Percentiles rank a stretch among this genome's conserved stretches.
Evolutionary conservation across 2,888 invertebrate genomes (phyloP).

Genomic region (Piscicola geometra): DNA sequence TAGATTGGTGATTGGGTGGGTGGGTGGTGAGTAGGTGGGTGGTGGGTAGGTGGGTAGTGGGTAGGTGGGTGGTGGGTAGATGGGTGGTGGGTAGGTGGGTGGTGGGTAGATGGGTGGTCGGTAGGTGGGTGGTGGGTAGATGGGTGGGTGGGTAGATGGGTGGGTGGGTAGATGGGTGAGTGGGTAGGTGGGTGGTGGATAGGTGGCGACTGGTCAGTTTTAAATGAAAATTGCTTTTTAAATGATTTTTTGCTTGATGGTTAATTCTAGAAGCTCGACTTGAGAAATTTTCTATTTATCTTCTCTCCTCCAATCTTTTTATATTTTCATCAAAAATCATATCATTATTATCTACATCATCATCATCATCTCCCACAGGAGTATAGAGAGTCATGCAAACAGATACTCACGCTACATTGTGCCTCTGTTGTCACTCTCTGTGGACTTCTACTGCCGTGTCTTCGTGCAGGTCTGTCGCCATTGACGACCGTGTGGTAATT

Average conservation of each 20-base stretch:
- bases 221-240: background rate
- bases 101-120: no score
- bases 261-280: no score
- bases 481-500: background rate
- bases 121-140: background rate
- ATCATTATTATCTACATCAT: no score
- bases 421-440: conserved; percentile 59
- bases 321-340: background rate
- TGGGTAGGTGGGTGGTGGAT: background rate
- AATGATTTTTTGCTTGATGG: background rate
- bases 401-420: conserved; percentile 85
- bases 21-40: background rate
- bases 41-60: background rate
- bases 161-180: conserved; percentile 62
- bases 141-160: conserved; percentile 48
- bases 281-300: background rate
- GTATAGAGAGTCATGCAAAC: conserved; percentile 82
- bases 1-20: background rate
- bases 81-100: background rate
- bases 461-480: conserved; percentile 21
- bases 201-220: no score
- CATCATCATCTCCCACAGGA: background rate
- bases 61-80: background rate
- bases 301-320: background rate
- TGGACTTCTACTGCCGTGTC: conserved; percentile 37